phyloP scores from a whole-genome alignment of 2,888 invertebrate species.

The Argyra leucocephala region DNA sequence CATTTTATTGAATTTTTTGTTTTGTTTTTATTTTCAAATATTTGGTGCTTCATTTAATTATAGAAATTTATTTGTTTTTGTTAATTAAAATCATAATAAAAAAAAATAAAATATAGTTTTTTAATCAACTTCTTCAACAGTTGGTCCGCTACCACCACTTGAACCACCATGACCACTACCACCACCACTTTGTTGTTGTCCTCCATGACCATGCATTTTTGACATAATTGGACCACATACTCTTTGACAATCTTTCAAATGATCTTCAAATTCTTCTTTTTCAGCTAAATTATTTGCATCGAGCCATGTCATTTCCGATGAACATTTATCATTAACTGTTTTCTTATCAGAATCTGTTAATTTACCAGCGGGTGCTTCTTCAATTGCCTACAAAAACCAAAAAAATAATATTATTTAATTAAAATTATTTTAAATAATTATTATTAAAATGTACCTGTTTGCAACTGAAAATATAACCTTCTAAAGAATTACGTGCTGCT shows the following conservation, averaged over 20 bases:
- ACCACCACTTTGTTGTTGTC: constrained; percentile 56
- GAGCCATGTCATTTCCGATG: constrained; percentile 66
- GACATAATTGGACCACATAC: constrained; percentile 72
- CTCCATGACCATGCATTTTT: constrained; percentile 62
- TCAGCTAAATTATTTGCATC: constrained; percentile 70
- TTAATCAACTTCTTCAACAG: constrained; percentile 64
- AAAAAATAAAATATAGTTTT: constrained; percentile 9
- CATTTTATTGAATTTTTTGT: no score
- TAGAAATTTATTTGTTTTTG: no score
- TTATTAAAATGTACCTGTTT: constrained; percentile 47
- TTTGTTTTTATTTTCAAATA: no score
- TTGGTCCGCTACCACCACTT: constrained; percentile 48
- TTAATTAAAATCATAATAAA: constrained; percentile 4
- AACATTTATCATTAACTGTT: constrained; percentile 57
- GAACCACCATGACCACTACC: constrained; percentile 45
- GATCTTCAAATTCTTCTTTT: constrained; percentile 67
- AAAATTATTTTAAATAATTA: neutral
- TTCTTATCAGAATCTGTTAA: constrained; percentile 63
- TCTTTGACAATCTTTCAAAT: constrained; percentile 63
- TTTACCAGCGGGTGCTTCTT: constrained; percentile 55
- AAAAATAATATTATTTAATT: no score
- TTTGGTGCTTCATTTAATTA: no score
- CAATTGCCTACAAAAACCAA: constrained; percentile 47
- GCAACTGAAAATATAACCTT: constrained; percentile 62
- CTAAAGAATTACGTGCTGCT: constrained; percentile 64